phyloP scores from a whole-genome alignment of 2,888 invertebrate species.

The Eilema sororculum region DNA sequence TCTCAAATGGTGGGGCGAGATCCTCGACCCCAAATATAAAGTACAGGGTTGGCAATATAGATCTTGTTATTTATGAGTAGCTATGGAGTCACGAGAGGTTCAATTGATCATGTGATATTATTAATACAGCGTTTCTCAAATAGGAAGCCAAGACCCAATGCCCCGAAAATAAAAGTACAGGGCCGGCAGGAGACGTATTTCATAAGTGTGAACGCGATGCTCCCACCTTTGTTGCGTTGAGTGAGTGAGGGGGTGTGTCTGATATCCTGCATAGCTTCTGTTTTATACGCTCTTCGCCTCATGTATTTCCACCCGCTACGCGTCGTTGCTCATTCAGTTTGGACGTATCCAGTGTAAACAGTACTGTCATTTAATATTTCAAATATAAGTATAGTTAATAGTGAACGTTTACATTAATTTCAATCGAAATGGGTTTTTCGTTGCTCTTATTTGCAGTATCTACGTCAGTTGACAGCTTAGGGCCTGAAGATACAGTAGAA shows the following conservation, averaged over 20 bases:
- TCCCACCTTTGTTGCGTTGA: no score
- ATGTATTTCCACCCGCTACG: not conserved
- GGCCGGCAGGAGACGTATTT: no score
- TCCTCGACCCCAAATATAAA: not conserved
- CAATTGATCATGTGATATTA: no score
- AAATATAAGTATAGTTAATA: not conserved
- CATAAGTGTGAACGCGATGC: no score
- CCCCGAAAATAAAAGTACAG: no score
- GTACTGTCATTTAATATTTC: not conserved
- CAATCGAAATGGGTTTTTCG: no score
- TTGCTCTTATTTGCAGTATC: no score
- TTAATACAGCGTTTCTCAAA: no score
- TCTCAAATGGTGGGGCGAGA: not conserved
- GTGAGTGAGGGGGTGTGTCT: not conserved
- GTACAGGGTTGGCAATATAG: not conserved
- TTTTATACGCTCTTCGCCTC: not conserved
- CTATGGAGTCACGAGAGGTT: no score
- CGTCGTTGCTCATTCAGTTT: not conserved
- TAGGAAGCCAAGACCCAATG: no score
- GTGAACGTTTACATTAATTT: not conserved
- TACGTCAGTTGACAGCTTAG: not conserved
- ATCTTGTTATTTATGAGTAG: not conserved
- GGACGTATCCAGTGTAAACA: slow-evolving; percentile 1
- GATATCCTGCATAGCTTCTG: not conserved
- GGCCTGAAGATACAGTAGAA: not conserved